These are phyloP conservation scores for Xiphophorus hellerii DNA, from an alignment of 2,113 vertebrate genomes.

Conservation along the genomic window DNA sequence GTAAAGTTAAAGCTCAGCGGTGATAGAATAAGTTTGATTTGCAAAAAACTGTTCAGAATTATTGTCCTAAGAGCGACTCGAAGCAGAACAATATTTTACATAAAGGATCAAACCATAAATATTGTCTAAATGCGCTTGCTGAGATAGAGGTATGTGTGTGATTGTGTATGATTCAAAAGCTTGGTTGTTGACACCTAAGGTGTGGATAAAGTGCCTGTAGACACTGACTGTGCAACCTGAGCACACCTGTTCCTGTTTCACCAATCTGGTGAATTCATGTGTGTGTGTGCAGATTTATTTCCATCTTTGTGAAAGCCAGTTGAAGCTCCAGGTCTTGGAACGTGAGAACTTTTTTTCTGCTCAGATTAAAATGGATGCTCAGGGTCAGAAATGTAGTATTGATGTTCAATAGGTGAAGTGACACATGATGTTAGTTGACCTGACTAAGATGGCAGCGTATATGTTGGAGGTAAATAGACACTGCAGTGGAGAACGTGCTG, in stretches of 20 bases:
- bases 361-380: background rate
- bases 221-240: conserved; percentile 55
- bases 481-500: conserved; percentile 18
- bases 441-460: background rate
- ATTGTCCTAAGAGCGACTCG: too few species aligned
- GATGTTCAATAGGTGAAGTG: background rate
- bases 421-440: background rate
- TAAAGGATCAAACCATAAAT: too few species aligned
- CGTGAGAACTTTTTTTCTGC: background rate
- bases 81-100: too few species aligned
- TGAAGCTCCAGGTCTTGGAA: background rate
- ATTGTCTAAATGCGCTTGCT: too few species aligned
- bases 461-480: conserved; percentile 46
- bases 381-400: background rate
- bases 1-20: too few species aligned
- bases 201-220: conserved; percentile 59
- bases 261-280: background rate
- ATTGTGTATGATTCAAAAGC: background rate
- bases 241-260: conserved; percentile 49
- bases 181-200: conserved; percentile 58
- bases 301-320: background rate
- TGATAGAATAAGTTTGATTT: too few species aligned
- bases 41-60: too few species aligned
- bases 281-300: background rate
- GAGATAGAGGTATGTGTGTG: background rate